A percentile compares a stretch with the other conserved stretches of the same genome.
Conservation (phyloP, 2,797 vertebrate species). For the Gila robusta region DNA sequence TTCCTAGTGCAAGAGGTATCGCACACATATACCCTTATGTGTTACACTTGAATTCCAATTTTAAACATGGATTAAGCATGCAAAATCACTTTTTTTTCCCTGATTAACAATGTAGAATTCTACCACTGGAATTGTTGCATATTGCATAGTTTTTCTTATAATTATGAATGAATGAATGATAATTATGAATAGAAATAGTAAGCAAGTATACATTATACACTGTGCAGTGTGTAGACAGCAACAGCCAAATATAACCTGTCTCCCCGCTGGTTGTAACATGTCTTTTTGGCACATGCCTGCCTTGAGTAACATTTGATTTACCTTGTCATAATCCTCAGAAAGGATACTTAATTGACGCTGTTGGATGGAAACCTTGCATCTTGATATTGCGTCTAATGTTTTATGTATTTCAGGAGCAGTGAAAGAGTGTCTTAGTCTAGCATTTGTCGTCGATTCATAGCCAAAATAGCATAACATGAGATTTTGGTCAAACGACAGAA, state of each 20-base stretch:
- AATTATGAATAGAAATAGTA: not conserved
- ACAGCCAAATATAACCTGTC: not conserved
- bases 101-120: not conserved
- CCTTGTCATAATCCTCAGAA: not conserved
- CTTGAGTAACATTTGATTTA: not conserved
- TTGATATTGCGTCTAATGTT: too few relatives aligned
- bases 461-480: not conserved
- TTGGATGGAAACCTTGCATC: not conserved
- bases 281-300: not conserved
- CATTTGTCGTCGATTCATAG: not conserved
- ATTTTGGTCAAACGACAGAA: not conserved
- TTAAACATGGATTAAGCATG: not conserved
- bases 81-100: not conserved
- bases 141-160: not conserved
- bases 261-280: not conserved
- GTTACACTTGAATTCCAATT: not conserved
- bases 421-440: not conserved
- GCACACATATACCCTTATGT: not conserved
- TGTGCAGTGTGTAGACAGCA: not conserved
- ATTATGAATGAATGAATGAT: not conserved
- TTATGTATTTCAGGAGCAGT: not conserved
- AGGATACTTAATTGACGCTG: not conserved
- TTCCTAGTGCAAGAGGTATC: constrained; percentile 92
- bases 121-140: not conserved
- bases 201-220: not conserved